Evolutionary conservation across 2,113 vertebrate species (phyloP).

Genomic region (Pardalotus punctatus): DNA sequence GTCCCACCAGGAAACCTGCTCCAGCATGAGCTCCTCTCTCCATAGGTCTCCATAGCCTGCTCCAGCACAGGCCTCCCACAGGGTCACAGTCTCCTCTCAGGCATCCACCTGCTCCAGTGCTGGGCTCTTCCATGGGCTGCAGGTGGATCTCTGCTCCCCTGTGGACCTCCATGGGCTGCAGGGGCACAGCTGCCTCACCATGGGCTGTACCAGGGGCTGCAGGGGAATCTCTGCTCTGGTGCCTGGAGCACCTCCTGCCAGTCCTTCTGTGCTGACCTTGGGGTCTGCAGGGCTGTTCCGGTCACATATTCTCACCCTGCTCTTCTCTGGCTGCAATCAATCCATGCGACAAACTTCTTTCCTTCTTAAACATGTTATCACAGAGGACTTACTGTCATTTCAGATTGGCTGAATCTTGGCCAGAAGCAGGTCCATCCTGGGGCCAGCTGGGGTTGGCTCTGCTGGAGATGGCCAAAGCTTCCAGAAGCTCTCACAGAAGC

Average conservation of each 20-base stretch:
- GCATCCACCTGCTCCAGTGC: background rate
- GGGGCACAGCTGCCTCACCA: background rate
- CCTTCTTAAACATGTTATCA: background rate
- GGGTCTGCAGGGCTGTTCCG: background rate
- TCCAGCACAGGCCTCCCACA: background rate
- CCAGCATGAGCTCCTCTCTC: background rate
- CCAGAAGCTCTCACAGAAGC: background rate
- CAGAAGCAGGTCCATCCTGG: rapidly evolving
- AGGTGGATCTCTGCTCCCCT: background rate
- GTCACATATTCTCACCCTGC: background rate
- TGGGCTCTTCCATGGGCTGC: background rate
- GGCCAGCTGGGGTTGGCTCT: background rate
- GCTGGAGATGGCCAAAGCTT: background rate
- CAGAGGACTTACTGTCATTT: background rate
- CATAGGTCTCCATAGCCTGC: rapidly evolving
- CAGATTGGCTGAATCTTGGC: background rate
- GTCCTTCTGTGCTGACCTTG: background rate
- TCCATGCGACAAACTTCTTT: background rate
- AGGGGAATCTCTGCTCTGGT: background rate
- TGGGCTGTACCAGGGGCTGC: background rate
- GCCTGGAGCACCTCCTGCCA: background rate
- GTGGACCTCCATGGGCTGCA: too few relatives aligned
- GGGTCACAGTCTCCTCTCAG: too few relatives aligned
- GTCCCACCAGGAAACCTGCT: background rate
- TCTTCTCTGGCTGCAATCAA: background rate